These are phyloP conservation scores for Solenodon paradoxus DNA, from an alignment of 2,113 vertebrate genomes.

Conservation along the genomic window DNA sequence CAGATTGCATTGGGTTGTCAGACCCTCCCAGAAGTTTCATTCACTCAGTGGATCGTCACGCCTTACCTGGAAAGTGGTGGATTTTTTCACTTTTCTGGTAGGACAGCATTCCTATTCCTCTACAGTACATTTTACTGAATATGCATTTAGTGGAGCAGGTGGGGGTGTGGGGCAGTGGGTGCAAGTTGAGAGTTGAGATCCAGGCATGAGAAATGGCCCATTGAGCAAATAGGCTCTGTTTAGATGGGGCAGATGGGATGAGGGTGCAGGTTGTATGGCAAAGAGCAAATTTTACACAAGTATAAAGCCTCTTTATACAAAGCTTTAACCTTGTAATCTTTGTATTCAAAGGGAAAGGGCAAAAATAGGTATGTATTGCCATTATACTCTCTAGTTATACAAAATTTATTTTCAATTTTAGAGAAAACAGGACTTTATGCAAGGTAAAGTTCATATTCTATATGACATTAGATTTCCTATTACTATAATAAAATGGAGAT, in stretches of 20 bases:
- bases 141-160: neutral
- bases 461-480: neutral
- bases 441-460: neutral
- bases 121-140: neutral
- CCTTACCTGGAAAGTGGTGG: neutral
- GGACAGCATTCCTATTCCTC: neutral
- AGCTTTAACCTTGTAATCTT: neutral
- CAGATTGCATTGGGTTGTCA: neutral
- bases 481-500: neutral
- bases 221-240: neutral
- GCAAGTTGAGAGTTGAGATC: too few species aligned
- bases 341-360: neutral
- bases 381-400: constrained; percentile 18
- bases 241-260: neutral
- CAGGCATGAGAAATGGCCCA: neutral
- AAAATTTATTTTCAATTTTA: constrained; percentile 36
- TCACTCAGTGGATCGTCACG: neutral
- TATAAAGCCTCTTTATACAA: neutral
- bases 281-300: neutral
- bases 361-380: neutral
- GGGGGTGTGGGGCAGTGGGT: too few species aligned
- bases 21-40: neutral
- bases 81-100: neutral
- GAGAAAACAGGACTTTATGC: neutral
- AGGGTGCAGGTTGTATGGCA: too few species aligned